Evolutionary conservation across 2,888 invertebrate species (phyloP), one percentile per base, ranked within the genome.

Genomic region (Parasteatoda lunata): DNA sequence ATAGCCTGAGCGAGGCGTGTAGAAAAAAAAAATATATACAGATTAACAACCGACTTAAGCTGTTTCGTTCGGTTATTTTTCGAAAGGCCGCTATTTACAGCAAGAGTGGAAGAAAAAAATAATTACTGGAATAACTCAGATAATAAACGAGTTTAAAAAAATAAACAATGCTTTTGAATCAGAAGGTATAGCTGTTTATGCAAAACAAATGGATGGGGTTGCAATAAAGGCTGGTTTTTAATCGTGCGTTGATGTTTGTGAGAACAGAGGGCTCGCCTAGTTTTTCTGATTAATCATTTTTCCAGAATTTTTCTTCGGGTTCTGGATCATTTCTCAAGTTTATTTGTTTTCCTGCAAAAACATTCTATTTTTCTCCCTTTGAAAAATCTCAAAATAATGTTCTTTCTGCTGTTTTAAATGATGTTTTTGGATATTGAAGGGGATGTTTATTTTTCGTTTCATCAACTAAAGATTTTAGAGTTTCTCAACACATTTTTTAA

Each of bases 221-320:
- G 68, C 47, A 75, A 81, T 65, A 54, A 48, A 69, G 59, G 81
- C 54, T 54, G 47, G 47, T 71, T 64, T 84, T 84, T 77, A 84
- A 84, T 77, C 77, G 77, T 49, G 49, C 30, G 65, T 65, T 77
- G 83, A 84, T 84, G 83, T 65, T 64, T 48, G 72, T 48, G 65
- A 77, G 77, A 84, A 77, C 71, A 70, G 70, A 30, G 15, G 13
- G 71, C 76, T 70, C n/a, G 64, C 66, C 77, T 65, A 72, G 71
- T 65, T 76, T 69, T 69, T 52, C 45, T 65, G 79, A 85, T 85
- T 85, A 85, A 85, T 85, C 80, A 80, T 80, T 80, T 81, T 80
- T 75, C 78, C 54, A 68, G 75, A 84, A 84, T 78, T 78, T 73
- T 54, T 30, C 52, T 15, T 69, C 30, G 64, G 8, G 8, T 59